phyloP scores from a whole-genome alignment of 2,888 invertebrate genomes.

The Ichneumoninae sp. region DNA sequence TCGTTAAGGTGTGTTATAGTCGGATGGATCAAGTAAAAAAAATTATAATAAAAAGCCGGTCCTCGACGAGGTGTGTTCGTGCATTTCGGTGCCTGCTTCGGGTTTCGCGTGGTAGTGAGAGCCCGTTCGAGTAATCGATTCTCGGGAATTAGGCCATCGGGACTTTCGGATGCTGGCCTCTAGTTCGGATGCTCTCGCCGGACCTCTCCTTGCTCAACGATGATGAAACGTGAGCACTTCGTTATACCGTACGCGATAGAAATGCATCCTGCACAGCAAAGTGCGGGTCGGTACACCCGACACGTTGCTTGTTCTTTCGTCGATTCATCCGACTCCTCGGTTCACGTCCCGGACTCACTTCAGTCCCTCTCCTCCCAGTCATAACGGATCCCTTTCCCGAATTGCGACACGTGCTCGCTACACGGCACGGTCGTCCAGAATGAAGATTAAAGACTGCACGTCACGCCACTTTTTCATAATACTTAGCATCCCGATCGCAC shows the following conservation, averaged over 20 bases:
- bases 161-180: conserved; percentile 29
- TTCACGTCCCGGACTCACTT: conserved; percentile 8
- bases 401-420: conserved; percentile 54
- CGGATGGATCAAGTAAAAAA: conserved; percentile 12
- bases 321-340: neutral
- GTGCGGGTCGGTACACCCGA: neutral
- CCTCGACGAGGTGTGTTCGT: conserved; percentile 4
- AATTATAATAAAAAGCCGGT: conserved; percentile 31
- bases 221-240: conserved; percentile 31
- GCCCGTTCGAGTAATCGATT: conserved; percentile 52
- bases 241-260: conserved; percentile 23
- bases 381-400: conserved; percentile 56
- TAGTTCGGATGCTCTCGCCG: neutral
- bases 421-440: conserved; percentile 27
- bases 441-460: conserved; percentile 46
- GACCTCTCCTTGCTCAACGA: conserved; percentile 12
- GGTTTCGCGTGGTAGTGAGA: conserved; percentile 36
- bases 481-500: neutral
- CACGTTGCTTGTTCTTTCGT: conserved; percentile 18
- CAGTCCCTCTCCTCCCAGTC: conserved; percentile 1
- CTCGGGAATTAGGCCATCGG: conserved; percentile 57
- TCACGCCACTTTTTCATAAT: conserved; percentile 16
- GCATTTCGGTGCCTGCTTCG: conserved; percentile 37
- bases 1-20: conserved; percentile 24
- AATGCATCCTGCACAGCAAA: neutral